Evolutionary conservation across 2,888 invertebrate genomes (phyloP).

Genomic region (Arrhopalites spinosus): DNA sequence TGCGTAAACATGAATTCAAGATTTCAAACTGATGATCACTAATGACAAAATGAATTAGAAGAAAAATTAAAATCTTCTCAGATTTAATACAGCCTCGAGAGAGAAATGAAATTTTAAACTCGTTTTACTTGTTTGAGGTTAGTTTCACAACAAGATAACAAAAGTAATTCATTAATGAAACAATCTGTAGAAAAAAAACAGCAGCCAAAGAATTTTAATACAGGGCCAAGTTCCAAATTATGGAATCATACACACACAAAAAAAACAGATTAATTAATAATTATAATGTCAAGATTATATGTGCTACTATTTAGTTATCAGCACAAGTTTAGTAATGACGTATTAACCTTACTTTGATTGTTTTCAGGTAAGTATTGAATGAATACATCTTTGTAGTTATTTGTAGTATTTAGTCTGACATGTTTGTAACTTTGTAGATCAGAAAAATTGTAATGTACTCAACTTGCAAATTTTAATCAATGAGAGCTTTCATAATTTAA

Average conservation of each 20-base stretch:
- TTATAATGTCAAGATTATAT: not conserved
- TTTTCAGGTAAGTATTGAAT: too few relatives aligned
- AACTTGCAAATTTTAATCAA: too few relatives aligned
- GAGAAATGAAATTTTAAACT: not conserved
- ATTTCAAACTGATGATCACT: too few relatives aligned
- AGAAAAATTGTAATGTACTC: not conserved
- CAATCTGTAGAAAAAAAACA: not conserved
- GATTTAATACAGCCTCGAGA: too few relatives aligned
- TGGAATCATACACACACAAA: not conserved
- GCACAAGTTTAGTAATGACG: too few relatives aligned
- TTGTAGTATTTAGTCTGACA: not conserved
- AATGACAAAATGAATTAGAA: too few relatives aligned
- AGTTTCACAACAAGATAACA: not conserved
- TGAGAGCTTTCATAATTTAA: slow-evolving; percentile 18
- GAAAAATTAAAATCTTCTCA: too few relatives aligned
- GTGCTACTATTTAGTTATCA: too few relatives aligned
- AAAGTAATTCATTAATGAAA: not conserved
- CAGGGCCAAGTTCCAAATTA: not conserved
- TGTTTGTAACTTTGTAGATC: not conserved
- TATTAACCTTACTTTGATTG: too few relatives aligned
- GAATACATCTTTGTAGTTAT: too few relatives aligned
- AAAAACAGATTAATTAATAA: not conserved
- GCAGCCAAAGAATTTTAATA: not conserved
- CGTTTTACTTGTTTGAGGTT: slow-evolving; percentile 21
- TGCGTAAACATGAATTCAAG: too few relatives aligned